Evolutionary conservation across 2,888 invertebrate genomes (phyloP), one percentile per base, ranked within the genome.

Genomic region (Ganaspis brasiliensis): DNA sequence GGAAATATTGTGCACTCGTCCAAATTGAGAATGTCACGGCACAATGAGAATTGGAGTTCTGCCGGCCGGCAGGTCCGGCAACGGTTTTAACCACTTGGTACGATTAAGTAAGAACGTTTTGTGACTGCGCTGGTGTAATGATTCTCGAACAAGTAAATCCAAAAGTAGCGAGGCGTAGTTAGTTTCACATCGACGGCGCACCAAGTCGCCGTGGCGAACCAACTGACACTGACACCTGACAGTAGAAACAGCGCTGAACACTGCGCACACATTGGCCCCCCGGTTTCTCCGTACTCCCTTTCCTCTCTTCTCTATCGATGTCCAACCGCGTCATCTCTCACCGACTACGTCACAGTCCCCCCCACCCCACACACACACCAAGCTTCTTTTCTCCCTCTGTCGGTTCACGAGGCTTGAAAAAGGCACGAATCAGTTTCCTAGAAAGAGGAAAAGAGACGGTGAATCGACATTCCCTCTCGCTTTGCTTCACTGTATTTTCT

Each of bases 191-290:
- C 76, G 74, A 83, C 82, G 75, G 80, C 82, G 85, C 82, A 75
- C 81, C 83, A 79, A 86, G 81, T 83, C 87, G 83, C 86, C 88
- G 85, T 87, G 87, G 85, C 89, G 88, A 84, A 87, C 85, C 85
- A 87, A 89, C 86, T 87, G 86, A 87, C 88, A 89, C 89, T 89
- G 89, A 88, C 86, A 84, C 80, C 89, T 89, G 89, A 87, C 86
- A 84, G 81, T 81, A 74, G 74, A 70, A 76, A 79, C 81, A 81
- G 77, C 76, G 76, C 89, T 89, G 91, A 78, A 75, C 75, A 80
- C 59, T 81, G 86, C 90, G 91, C 92, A 92, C 92, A 93, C 93
- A 93, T 82, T 75, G 74, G 75, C 73, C 67, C 37, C 16, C 16
- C 21, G 31, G 52, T 70, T 10, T 61, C 76, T 57, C 71, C 63